These are phyloP conservation scores for Bettongia penicillata DNA, from an alignment of 2,113 vertebrate species.

Conservation along the genomic window DNA sequence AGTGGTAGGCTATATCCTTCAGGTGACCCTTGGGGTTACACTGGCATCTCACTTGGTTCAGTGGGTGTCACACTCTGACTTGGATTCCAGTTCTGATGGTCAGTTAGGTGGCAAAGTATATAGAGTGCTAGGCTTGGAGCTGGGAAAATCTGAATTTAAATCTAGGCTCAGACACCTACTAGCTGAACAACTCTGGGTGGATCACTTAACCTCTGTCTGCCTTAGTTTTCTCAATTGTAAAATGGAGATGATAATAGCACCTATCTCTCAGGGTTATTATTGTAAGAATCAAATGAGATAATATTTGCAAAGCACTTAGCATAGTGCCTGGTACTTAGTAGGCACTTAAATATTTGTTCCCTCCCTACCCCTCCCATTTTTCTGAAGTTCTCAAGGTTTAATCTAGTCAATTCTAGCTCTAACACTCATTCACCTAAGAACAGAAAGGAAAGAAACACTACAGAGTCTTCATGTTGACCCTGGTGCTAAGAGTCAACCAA, in stretches of 20 bases:
- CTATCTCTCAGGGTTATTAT: not conserved
- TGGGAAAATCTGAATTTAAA: not conserved
- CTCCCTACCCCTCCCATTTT: not conserved
- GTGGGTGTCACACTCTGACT: no score
- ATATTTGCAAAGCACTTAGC: no score
- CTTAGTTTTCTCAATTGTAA: not conserved
- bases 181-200: not conserved
- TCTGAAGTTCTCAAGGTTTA: not conserved
- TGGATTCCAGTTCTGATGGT: not conserved
- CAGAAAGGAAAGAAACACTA: not conserved
- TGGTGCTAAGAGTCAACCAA: not conserved
- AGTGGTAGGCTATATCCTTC: no score
- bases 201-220: not conserved
- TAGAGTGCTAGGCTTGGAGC: no score
- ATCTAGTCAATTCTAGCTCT: not conserved
- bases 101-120: not conserved
- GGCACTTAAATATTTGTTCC: no score
- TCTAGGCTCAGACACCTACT: not conserved
- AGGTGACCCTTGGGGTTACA: not conserved
- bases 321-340: not conserved
- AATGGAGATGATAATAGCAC: not conserved
- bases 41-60: not conserved
- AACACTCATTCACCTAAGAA: not conserved
- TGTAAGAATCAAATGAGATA: not conserved
- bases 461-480: not conserved